Evolutionary conservation across 1,140 invertebrate species (phyloP), one percentile per base, ranked within the genome.

Genomic region (Galleria mellonella): DNA sequence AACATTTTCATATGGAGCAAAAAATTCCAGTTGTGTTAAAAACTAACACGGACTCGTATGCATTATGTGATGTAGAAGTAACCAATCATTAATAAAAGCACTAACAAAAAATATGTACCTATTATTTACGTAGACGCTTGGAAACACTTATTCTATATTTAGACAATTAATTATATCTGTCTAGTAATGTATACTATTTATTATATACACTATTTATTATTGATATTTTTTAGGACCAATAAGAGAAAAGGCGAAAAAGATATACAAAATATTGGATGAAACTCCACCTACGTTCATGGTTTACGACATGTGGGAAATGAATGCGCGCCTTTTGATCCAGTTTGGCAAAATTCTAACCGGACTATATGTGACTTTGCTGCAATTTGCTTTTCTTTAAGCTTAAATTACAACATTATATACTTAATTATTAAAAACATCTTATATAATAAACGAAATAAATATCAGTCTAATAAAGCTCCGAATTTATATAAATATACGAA

Each of bases 251-350:
- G 68, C 67, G 4, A 65, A 57, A 17, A 63, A 46, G 33, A 76
- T 78, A 54, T 51, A 68, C 12, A 69, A 65, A 31, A 32, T 67
- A 13, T 62, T 75, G n/a, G 59, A 76, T 38, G 60, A 75, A 17
- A 55, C 47, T 6, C 58, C 72, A 0, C 65, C 65, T 0, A 43
- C 45, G 0, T 71, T 78, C 35, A 71, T 63, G 1, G 62, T 82
- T 2, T 82, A 78, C 33, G 67, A 72, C 36, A 74, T 82, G 71
- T 82, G 66, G 68, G n/a, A 63, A 1, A 50, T 75, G 51, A 59
- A 75, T 27, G 62, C 63, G 0, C 36, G 51, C 0, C 49, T 66
- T 8, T 36, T 74, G 15, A 12, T 75, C 2, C 59, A 57, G 9
- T n/a, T 37, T 9, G 8, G 35, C 14, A 23, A 15, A 9, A 9